These are phyloP conservation scores for Alauda arvensis DNA, from an alignment of 2,797 vertebrate genomes.

Conservation along the genomic window DNA sequence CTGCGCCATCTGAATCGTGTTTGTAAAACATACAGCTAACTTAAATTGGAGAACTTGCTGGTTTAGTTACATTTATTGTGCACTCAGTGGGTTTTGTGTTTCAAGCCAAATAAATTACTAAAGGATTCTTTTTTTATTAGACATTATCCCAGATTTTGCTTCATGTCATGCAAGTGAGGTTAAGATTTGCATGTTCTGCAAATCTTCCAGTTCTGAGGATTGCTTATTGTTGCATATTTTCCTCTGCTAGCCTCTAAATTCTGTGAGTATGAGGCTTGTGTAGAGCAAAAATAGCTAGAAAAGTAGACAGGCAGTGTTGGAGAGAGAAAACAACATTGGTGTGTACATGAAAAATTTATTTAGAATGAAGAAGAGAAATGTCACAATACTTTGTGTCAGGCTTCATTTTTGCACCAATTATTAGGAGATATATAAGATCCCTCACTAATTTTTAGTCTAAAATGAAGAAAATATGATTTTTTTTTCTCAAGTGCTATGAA, in stretches of 20 bases:
- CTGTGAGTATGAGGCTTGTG: neutral
- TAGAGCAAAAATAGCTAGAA: conserved; percentile 8
- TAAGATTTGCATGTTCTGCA: neutral
- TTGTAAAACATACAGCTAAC: neutral
- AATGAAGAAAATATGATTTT: neutral
- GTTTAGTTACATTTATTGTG: neutral
- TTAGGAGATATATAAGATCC: neutral
- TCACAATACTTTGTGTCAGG: neutral
- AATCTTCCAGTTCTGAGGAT: neutral
- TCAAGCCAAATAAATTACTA: neutral
- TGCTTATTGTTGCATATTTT: neutral
- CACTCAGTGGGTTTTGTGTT: neutral
- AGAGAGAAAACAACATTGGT: neutral
- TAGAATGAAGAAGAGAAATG: neutral
- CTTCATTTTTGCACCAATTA: neutral
- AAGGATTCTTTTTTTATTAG: neutral
- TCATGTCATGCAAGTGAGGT: neutral
- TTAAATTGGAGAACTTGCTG: neutral
- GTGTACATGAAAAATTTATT: neutral
- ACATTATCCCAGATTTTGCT: neutral
- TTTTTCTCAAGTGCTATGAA: conserved; percentile 12
- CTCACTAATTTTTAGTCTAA: conserved; percentile 9
- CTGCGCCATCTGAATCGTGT: neutral
- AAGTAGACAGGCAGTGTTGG: neutral
- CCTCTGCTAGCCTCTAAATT: neutral